A percentile compares a stretch with the other conserved stretches of the same genome.
Evolutionary conservation across 2,797 vertebrate genomes (phyloP).

Genomic region (Typhlichthys eigenmanni): DNA sequence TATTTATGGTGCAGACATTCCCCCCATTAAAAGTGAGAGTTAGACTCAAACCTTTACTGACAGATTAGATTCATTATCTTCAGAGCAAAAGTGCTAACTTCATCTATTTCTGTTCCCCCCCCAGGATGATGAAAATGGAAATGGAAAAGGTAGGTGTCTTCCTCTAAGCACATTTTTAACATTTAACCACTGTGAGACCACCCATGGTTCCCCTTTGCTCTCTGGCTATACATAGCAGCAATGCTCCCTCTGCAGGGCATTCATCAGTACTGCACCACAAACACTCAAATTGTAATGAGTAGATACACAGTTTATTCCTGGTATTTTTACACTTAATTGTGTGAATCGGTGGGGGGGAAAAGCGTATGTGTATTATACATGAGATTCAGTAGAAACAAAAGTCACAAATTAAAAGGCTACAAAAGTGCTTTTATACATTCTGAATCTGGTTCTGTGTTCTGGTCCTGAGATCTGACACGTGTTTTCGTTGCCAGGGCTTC

Average conservation of each 20-base stretch:
- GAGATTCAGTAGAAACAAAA: too few relatives aligned
- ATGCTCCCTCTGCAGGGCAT: conserved; percentile 62
- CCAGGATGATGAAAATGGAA: conserved; percentile 81
- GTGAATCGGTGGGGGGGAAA: not conserved
- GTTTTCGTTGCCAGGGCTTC: conserved; percentile 55
- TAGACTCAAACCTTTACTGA: too few relatives aligned
- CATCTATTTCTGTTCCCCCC: conserved; percentile 42
- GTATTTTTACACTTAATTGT: not conserved
- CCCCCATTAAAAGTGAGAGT: too few relatives aligned
- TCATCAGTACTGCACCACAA: conserved; percentile 35
- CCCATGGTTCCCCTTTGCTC: conserved; percentile 16
- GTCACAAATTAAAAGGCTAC: not conserved
- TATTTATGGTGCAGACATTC: too few relatives aligned
- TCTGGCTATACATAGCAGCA: conserved; percentile 17
- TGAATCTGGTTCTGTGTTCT: not conserved
- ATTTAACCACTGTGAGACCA: conserved; percentile 5
- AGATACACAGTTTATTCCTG: too few relatives aligned
- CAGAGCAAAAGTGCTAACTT: conserved; percentile 12
- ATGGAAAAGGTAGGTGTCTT: conserved; percentile 73
- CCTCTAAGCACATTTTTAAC: not conserved
- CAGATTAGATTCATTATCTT: too few relatives aligned
- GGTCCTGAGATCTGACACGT: not conserved
- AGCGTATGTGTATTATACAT: too few relatives aligned
- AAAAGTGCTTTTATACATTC: not conserved
- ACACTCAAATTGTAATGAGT: too few relatives aligned